phyloP scores from a whole-genome alignment of 1,140 invertebrate genomes.

The Lordiphosa mommai region DNA sequence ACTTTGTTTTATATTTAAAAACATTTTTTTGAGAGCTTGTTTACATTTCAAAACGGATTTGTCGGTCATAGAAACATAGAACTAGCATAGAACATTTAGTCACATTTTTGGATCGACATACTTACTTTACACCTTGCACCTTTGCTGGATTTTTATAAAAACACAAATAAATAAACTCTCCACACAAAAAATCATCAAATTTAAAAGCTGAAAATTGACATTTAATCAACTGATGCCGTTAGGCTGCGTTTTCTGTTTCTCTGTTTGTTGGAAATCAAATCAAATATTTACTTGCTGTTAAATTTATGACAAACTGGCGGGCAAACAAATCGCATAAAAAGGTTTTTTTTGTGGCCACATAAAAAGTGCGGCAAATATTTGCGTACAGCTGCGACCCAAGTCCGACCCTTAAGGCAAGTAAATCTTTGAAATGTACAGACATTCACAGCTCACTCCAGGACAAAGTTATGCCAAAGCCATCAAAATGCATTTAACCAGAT shows the following conservation, averaged over 20 bases:
- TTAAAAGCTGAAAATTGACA: constrained; percentile 38
- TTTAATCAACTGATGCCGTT: constrained; percentile 50
- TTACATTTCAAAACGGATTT: too few species aligned
- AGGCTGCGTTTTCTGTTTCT: not conserved
- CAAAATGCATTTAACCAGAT: constrained; percentile 55
- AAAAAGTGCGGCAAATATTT: constrained; percentile 67
- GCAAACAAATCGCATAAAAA: constrained; percentile 53
- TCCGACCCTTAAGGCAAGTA: constrained; percentile 4
- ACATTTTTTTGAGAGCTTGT: too few species aligned
- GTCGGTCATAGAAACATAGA: too few species aligned
- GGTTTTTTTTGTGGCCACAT: constrained; percentile 33
- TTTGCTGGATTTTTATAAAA: too few species aligned
- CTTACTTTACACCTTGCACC: too few species aligned
- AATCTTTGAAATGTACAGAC: not conserved
- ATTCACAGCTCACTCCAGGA: not conserved
- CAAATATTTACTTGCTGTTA: constrained; percentile 70
- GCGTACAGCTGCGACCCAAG: constrained; percentile 49
- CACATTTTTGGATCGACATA: too few species aligned
- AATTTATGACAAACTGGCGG: constrained; percentile 61
- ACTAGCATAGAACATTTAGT: too few species aligned
- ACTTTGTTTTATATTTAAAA: too few species aligned
- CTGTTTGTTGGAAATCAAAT: constrained; percentile 42
- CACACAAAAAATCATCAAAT: constrained; percentile 25
- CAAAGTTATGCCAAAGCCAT: constrained; percentile 37
- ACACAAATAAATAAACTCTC: not conserved